Base-by-base conservation (phyloP, 2,888 invertebrate genomes). In the Aphidius colemani region DNA sequence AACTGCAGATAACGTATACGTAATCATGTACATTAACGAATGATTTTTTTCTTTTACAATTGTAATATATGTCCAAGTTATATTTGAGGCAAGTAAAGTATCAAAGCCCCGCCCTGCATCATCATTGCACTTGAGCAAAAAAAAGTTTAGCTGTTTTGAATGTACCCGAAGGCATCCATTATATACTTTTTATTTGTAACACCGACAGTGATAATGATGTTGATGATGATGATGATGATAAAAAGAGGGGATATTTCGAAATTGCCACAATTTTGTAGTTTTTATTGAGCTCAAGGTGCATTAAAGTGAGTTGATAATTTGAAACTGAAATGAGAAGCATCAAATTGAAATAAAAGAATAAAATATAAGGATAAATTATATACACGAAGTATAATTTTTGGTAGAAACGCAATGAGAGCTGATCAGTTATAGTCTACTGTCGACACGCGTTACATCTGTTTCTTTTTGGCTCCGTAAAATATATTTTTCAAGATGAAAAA, bases 261-360 rank as follows among this genome's bases (percentile, higher is more conserved):
- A 80, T 80, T 80, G 78, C 80, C 79, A 80, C 80, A 79, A 80
- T 80, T 80, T 80, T 76, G 79, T 78, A 79, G 79, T 80, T 80
- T 79, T 80, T 78, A 74, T 78, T 73, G 75, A 70, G 75, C 11
- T 13, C 41, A 41, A 43, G 30, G 57, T 30, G 55, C 59, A 53
- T 46, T 18, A 48, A 55, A 60, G 61, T 30, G 46, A 61, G 60
- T 46, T 46, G 46, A 57, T 40, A 46, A 39, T 46, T 57, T 57
- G 53, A 53, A 57, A 57, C 46, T 53, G 64, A 63, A 66, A 58
- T 53, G 45, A 57, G 41, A 48, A 53, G 7, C 45, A 56, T 41
- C 13, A 55, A 43, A 62, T 46, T 13, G 39, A 50, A 45, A 63
- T 59, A 55, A 57, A 57, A 63, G 61, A 65, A 60, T 56, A 61